Percentiles rank a stretch among this genome's conserved stretches.
phyloP scores from a whole-genome alignment of 1,140 invertebrate species.

The Neodiprion fabricii region DNA sequence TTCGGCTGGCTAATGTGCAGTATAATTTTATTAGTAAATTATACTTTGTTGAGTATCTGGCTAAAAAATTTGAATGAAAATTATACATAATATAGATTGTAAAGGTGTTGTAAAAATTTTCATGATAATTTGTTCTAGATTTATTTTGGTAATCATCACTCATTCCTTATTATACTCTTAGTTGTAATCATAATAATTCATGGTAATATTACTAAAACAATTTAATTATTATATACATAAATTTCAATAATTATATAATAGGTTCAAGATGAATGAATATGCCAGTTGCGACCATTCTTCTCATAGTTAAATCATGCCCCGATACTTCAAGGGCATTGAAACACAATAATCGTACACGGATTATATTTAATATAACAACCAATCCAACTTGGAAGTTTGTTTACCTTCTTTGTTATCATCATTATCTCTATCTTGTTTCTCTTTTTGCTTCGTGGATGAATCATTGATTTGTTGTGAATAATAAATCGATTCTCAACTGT shows the following conservation, averaged over 20 bases:
- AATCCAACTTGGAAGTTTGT: conserved; percentile 7
- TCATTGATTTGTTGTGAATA: conserved; percentile 31
- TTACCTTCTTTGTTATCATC: conserved; percentile 13
- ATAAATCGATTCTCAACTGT: conserved; percentile 14
- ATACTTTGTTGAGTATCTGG: too few species aligned
- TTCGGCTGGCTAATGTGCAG: too few species aligned
- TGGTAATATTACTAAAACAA: conserved; percentile 23
- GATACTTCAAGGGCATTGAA: conserved; percentile 16
- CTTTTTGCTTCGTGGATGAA: conserved; percentile 19
- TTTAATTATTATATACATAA: conserved; percentile 29
- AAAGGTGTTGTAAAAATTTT: background rate
- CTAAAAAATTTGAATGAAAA: too few species aligned
- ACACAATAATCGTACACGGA: conserved; percentile 14
- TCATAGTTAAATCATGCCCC: conserved; percentile 17
- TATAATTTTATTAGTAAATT: too few species aligned
- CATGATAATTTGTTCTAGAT: background rate
- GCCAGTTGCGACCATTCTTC: conserved; percentile 13
- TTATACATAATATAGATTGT: too few species aligned
- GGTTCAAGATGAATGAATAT: conserved; percentile 24
- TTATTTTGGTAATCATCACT: conserved; percentile 6
- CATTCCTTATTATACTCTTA: conserved; percentile 13
- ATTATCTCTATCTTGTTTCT: conserved; percentile 18
- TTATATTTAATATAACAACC: conserved; percentile 14
- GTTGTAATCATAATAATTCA: conserved; percentile 5
- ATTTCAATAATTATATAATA: conserved; percentile 25